phyloP scores from a whole-genome alignment of 2,113 vertebrate species.

The Morone chrysops region DNA sequence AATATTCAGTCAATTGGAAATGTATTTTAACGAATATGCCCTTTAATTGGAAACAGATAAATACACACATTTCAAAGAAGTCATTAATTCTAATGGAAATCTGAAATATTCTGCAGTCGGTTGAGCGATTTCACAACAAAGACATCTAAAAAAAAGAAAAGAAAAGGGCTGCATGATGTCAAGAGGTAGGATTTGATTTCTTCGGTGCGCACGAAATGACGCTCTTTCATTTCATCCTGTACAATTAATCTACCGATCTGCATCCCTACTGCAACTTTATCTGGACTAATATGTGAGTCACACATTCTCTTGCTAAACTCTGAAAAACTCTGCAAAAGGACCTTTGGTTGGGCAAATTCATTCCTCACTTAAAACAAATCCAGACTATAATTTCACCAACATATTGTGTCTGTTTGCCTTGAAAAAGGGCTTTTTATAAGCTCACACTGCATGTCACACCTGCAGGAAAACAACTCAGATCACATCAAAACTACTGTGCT shows the following conservation, averaged over 20 bases:
- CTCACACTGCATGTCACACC: not conserved
- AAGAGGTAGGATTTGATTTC: conserved; percentile 58
- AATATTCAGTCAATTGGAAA: not conserved
- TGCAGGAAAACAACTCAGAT: conserved; percentile 1
- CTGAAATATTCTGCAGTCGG: conserved; percentile 1
- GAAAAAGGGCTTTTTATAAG: not conserved
- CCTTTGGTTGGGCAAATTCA: conserved; percentile 5
- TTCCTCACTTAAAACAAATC: not conserved
- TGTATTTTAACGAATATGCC: conserved; percentile 15
- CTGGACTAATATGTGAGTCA: not conserved
- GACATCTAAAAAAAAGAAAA: not conserved
- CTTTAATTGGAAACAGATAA: conserved; percentile 53
- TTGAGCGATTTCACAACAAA: conserved; percentile 18
- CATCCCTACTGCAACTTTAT: not conserved
- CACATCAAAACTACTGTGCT: not conserved
- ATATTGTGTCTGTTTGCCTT: not conserved
- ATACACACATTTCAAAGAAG: conserved; percentile 25
- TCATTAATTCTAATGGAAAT: not conserved
- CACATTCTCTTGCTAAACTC: conserved; percentile 10
- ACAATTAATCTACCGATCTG: not conserved
- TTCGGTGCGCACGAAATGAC: conserved; percentile 1
- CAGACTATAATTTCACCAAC: not conserved
- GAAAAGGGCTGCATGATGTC: conserved; percentile 2
- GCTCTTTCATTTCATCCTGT: not conserved
- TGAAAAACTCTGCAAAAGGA: conserved; percentile 3